These are phyloP conservation scores for Apamea anceps DNA, from an alignment of 2,888 invertebrate genomes.

Conservation along the genomic window DNA sequence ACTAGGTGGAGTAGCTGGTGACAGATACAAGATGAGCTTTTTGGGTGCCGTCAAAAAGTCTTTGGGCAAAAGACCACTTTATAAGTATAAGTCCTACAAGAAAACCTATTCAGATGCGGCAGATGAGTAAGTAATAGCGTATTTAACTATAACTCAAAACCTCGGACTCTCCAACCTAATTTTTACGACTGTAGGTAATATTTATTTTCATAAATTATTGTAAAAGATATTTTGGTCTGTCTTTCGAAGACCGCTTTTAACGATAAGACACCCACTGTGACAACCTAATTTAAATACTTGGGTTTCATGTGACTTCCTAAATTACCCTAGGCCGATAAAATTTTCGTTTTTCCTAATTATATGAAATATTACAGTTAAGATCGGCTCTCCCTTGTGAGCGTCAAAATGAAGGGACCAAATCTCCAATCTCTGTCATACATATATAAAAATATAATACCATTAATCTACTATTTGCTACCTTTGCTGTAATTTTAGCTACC, in stretches of 20 bases:
- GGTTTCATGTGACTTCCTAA: too few species aligned
- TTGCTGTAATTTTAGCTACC: too few species aligned
- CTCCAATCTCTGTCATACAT: too few species aligned
- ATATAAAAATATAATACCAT: too few species aligned
- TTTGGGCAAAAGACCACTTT: constrained; percentile 75
- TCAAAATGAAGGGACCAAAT: too few species aligned
- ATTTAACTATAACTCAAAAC: too few species aligned
- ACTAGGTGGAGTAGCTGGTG: constrained; percentile 80
- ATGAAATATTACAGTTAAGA: too few species aligned
- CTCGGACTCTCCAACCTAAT: not conserved
- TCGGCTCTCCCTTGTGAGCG: too few species aligned
- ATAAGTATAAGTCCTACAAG: constrained; percentile 76
- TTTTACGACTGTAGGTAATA: not conserved
- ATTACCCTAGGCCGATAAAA: too few species aligned
- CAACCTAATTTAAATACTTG: not conserved
- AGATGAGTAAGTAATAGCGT: constrained; percentile 72
- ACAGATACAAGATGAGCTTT: constrained; percentile 76
- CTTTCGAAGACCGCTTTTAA: not conserved
- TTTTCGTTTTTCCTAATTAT: too few species aligned
- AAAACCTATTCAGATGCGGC: constrained; percentile 79
- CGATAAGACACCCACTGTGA: not conserved
- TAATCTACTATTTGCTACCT: too few species aligned
- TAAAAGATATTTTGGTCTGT: not conserved
- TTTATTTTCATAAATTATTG: not conserved
- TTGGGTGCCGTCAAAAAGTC: constrained; percentile 75